Base-by-base conservation (phyloP, 2,888 invertebrate species). In the Watsonalla cultraria region DNA sequence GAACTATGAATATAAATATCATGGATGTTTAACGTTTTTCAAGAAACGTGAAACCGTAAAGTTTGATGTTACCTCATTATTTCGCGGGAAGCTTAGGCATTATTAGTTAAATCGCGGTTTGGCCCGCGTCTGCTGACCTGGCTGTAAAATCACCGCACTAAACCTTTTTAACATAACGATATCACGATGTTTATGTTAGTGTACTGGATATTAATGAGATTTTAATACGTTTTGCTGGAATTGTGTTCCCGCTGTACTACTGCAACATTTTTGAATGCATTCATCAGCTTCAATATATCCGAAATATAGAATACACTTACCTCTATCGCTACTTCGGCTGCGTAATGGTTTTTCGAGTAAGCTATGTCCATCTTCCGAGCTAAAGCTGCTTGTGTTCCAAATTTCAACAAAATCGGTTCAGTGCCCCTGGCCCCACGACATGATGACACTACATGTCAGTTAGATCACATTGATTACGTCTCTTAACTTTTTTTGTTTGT, bases 71-170 rank as follows among this genome's bases (percentile, higher is more conserved):
- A 54, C 47, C 33, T 51, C 15, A 45, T 49, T 47, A 52, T 62
- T 64, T 70, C 65, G 54, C 46, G 60, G 65, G 62, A 71, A 65
- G 51, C 61, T 68, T 57, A 52, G 56, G 64, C 54, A 53, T 46
- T 72, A 65, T 71, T 61, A 65, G 60, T 64, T 51, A 54, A 59
- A 69, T 69, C 60, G 60, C 62, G 70, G 70, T 70, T 68, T 63
- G 62, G 60, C 54, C 55, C 58, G 47, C 55, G 70, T 72, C 69
- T 73, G 72, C 52, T 58, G 59, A 59, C 60, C 57, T 37, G 46
- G 45, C 49, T 11, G 42, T 42, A 42, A 42, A 42, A 11, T 0
- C 11, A 42, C 42, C 42, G 42, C 42, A 42, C 42, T 42, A 42
- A 42, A 42, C 42, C 42, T 42, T 42, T 42, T 42, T 42, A 42